A percentile compares a stretch with the other conserved stretches of the same genome.
Evolutionary conservation across 2,113 vertebrate genomes (phyloP).

Genomic region (Chroicocephalus ridibundus): DNA sequence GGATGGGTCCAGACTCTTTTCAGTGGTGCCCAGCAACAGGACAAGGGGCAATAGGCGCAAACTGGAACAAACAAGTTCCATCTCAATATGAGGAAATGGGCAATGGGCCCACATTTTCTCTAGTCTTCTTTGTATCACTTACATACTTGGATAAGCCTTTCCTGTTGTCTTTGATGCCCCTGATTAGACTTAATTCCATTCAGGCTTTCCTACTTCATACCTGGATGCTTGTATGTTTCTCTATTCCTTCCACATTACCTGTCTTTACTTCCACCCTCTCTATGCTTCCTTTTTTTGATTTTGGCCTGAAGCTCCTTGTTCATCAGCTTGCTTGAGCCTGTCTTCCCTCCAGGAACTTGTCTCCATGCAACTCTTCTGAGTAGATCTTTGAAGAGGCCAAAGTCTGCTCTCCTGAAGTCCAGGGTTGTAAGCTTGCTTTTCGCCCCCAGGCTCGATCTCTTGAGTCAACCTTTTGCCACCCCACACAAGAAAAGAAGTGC

Average conservation of each 20-base stretch:
- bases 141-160: background rate
- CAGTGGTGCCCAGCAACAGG: background rate
- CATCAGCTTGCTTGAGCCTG: background rate
- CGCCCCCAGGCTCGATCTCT: background rate
- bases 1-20: background rate
- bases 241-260: background rate
- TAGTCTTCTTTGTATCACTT: background rate
- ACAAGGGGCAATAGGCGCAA: background rate
- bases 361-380: background rate
- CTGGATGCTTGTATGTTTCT: background rate
- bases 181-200: background rate
- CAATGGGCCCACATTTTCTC: background rate
- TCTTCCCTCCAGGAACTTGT: background rate
- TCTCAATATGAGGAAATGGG: background rate
- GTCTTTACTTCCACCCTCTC: background rate
- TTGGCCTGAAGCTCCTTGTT: background rate
- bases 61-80: background rate
- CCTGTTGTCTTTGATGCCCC: background rate
- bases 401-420: background rate
- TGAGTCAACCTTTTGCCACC: background rate
- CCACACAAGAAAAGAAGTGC: background rate
- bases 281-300: background rate
- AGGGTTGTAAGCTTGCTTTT: background rate
- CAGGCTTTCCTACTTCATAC: background rate
- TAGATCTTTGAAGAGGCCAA: background rate